A percentile compares a stretch with the other conserved stretches of the same genome.
phyloP scores from a whole-genome alignment of 2,113 vertebrate species.

The Coreoperca whiteheadi region DNA sequence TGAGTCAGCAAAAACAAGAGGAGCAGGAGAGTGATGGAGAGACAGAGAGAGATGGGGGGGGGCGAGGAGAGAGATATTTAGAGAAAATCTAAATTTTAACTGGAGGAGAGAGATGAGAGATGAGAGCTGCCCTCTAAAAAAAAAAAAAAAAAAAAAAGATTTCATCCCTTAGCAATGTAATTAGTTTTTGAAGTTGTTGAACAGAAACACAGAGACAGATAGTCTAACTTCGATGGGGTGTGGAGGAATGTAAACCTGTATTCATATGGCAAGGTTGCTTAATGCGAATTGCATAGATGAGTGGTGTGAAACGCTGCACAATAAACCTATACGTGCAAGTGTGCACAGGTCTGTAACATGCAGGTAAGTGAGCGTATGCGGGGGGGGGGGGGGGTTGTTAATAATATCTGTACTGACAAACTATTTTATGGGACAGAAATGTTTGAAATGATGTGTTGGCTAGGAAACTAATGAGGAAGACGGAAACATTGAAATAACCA shows the following conservation, averaged over 20 bases:
- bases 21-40: conserved; percentile 65
- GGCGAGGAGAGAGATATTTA: conserved; percentile 14
- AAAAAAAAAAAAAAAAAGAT: background rate
- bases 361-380: too few relatives aligned
- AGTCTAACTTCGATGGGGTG: background rate
- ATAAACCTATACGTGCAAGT: background rate
- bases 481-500: background rate
- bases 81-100: conserved; percentile 48
- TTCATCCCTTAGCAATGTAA: conserved; percentile 17
- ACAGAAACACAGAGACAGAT: background rate
- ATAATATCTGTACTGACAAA: background rate
- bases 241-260: background rate
- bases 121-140: conserved; percentile 16
- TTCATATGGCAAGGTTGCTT: background rate
- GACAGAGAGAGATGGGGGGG: conserved; percentile 10
- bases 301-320: too few relatives aligned
- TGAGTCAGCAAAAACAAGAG: conserved; percentile 74
- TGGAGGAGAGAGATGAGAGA: too few relatives aligned
- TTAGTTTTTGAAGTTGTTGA: background rate
- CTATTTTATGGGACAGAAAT: background rate
- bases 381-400: too few relatives aligned
- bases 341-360: background rate
- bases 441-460: background rate
- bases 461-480: background rate
- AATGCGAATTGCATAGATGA: background rate